Evolutionary conservation across 2,888 invertebrate genomes (phyloP).

Genomic region (Mimumesa dahlbomi): DNA sequence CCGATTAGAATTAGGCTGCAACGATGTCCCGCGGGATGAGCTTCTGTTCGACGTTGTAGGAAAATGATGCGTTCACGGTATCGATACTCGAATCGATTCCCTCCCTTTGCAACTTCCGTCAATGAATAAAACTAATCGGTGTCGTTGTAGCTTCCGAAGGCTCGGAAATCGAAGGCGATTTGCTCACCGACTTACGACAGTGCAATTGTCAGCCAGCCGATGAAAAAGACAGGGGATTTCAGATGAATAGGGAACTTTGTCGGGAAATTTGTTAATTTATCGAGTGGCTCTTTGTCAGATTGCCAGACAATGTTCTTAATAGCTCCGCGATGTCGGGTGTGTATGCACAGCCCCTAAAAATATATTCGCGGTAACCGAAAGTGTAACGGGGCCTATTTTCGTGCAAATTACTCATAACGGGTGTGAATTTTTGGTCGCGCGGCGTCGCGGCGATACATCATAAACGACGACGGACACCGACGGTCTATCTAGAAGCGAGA

Average conservation of each 20-base stretch:
- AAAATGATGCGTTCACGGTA: too few relatives aligned
- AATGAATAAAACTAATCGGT: background rate
- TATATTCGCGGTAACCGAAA: slow-evolving; percentile 34
- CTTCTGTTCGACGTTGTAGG: too few relatives aligned
- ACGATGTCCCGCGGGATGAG: slow-evolving; percentile 7
- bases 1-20: slow-evolving; percentile 23
- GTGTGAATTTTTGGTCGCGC: slow-evolving; percentile 21
- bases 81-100: too few relatives aligned
- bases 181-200: slow-evolving; percentile 32
- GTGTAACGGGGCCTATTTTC: slow-evolving; percentile 45
- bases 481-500: background rate
- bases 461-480: slow-evolving; percentile 20
- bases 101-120: too few relatives aligned
- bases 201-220: too few relatives aligned
- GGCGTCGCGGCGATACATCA: slow-evolving; percentile 21
- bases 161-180: slow-evolving; percentile 32
- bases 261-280: slow-evolving; percentile 51
- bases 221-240: background rate
- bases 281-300: slow-evolving; percentile 50
- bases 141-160: background rate
- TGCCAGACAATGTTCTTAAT: slow-evolving; percentile 60
- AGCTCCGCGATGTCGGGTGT: slow-evolving; percentile 37
- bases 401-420: slow-evolving; percentile 52
- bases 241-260: slow-evolving; percentile 13
- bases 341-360: slow-evolving; percentile 48